Conservation (phyloP, 2,888 invertebrate genomes). For the Tipula helvola region DNA sequence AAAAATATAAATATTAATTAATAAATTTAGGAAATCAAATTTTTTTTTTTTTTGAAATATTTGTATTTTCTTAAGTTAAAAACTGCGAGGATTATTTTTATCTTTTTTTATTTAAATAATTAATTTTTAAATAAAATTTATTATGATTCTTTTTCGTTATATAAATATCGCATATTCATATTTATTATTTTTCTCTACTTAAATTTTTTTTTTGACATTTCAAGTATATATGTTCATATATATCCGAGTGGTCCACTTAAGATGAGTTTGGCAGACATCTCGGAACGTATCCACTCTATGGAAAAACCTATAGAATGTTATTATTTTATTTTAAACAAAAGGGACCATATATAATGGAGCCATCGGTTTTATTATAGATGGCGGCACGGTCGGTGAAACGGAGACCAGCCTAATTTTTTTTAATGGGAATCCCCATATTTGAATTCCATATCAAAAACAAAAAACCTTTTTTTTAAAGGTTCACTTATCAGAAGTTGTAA, state of each 20-base stretch:
- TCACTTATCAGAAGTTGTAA: too few species aligned
- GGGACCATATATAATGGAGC: too few species aligned
- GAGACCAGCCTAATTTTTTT: too few species aligned
- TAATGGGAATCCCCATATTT: too few species aligned
- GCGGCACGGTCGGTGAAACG: too few species aligned
- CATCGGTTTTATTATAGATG: too few species aligned
- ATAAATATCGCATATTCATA: neutral
- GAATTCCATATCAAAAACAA: too few species aligned
- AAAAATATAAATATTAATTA: neutral
- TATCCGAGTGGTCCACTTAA: neutral
- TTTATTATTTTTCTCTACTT: neutral
- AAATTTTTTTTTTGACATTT: neutral
- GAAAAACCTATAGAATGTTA: too few species aligned
- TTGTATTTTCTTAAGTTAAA: neutral
- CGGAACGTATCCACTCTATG: too few species aligned
- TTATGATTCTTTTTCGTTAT: neutral
- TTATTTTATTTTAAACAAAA: too few species aligned
- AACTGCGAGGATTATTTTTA: neutral
- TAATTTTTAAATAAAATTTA: neutral
- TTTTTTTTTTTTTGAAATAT: neutral
- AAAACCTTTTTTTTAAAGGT: too few species aligned
- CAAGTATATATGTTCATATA: neutral
- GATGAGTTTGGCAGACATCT: too few species aligned
- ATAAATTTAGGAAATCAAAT: neutral
- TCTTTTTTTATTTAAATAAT: neutral